Conservation (phyloP, 2,888 invertebrate species). For the Mactromeris polynyma region DNA sequence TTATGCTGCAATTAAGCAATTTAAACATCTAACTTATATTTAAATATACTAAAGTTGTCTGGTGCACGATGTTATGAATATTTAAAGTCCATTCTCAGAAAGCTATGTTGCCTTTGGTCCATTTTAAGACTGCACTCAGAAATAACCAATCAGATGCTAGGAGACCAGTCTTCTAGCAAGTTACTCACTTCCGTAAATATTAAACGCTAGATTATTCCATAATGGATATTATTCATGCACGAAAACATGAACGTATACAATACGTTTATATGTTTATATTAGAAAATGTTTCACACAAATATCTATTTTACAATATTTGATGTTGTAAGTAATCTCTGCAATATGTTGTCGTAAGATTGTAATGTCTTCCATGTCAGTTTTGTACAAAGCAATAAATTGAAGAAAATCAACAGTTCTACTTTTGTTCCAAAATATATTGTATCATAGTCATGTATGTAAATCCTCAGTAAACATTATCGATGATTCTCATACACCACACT, state of each 20-base stretch:
- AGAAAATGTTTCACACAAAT: neutral
- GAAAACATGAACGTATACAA: neutral
- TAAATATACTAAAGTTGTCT: no score
- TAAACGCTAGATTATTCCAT: neutral
- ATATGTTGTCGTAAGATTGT: neutral
- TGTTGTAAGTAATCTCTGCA: constrained; percentile 5
- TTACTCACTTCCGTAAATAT: no score
- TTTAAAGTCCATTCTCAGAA: no score
- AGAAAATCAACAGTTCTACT: neutral
- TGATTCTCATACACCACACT: no score
- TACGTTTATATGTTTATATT: neutral
- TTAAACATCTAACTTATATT: no score
- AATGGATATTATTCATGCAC: neutral
- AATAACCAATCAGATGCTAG: no score
- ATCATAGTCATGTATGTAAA: neutral
- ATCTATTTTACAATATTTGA: constrained; percentile 10
- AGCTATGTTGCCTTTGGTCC: no score
- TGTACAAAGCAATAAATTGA: constrained; percentile 15
- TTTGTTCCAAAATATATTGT: neutral
- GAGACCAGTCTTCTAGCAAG: no score
- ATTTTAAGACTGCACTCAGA: no score
- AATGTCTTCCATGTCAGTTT: constrained; percentile 1
- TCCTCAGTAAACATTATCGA: neutral
- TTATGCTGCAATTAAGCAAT: no score
- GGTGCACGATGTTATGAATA: no score